Base-by-base conservation (phyloP, 2,797 vertebrate species). In the Lutjanus campechanus region DNA sequence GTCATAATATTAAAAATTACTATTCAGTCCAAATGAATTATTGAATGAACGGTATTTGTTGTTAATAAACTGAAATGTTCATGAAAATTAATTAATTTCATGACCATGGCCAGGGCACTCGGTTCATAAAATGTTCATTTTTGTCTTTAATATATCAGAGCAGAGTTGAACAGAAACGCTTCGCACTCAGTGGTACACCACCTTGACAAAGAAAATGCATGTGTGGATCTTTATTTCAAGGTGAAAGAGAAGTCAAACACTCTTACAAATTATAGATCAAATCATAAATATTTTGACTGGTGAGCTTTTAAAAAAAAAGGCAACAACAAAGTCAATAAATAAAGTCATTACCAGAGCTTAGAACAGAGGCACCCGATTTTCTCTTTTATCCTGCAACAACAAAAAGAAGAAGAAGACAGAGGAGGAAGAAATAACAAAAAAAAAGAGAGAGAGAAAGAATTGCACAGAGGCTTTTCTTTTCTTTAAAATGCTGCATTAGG, bases 401-500 rank as follows among this genome's bases (percentile, higher is more conserved):
- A 97, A 97, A 96, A 95, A 96, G 84, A 85, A 90, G 77, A 85
- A 91, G 81, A 92, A 93, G 94, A 92, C 94, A 96, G 90, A 90
- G 86, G 91, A 93, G 90, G 91, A 88, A 93, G 89, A 90, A 95
- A 96, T 96, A 90, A 97, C 96, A 97, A 97, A 95, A 96, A 96
- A 95, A 63, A 84, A 81, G 75, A 96, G 91, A 95, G 78, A 91
- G 84, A 94, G 94, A 95, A 94, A 95, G 94, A 95, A 96, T 96
- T 96, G 97, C 97, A 97, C 96, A 95, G 85, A 96, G 85, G 94
- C 95, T 96, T 97, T 96, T 96, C 95, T 96, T 96, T 97, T 96
- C 96, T 97, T 97, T 96, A 97, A 96, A 97, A 98, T 97, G 96
- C 96, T 96, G 95, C 97, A 96, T 95, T 93, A 94, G 96, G 96